Percentiles rank a stretch among this genome's conserved stretches.
Evolutionary conservation across 1,140 invertebrate genomes (phyloP).

Genomic region (Macrosteles quadrilineatus): DNA sequence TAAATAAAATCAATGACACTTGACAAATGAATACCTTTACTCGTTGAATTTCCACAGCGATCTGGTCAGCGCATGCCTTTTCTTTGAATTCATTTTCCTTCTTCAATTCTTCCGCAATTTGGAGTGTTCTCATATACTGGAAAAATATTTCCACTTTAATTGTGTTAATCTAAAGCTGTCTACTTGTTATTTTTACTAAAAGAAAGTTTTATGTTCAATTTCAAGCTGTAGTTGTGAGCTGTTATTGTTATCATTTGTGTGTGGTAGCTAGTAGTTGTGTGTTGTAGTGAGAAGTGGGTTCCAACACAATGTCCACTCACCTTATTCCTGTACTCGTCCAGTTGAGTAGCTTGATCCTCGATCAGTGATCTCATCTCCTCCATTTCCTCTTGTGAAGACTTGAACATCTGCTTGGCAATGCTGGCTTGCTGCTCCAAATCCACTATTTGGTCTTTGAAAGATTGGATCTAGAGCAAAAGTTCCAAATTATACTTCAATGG

Average conservation of each 20-base stretch:
- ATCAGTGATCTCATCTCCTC: constrained; percentile 66
- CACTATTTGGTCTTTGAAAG: constrained; percentile 59
- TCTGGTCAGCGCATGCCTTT: constrained; percentile 75
- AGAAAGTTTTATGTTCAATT: too few species aligned
- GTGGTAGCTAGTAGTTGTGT: too few species aligned
- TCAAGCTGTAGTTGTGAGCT: too few species aligned
- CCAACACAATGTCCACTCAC: constrained; percentile 48
- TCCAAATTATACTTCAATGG: too few species aligned
- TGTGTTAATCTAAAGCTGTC: too few species aligned
- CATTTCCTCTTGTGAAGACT: constrained; percentile 65
- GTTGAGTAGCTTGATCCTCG: constrained; percentile 67
- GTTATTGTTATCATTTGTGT: too few species aligned
- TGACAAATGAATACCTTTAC: constrained; percentile 73
- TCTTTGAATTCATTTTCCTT: constrained; percentile 72
- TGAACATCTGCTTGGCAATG: constrained; percentile 62
- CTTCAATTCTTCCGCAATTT: constrained; percentile 71
- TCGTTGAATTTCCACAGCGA: constrained; percentile 69
- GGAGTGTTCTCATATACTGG: constrained; percentile 67
- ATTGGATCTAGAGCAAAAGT: neutral
- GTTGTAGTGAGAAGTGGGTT: too few species aligned
- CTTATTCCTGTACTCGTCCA: constrained; percentile 74
- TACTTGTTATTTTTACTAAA: too few species aligned
- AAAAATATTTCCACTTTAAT: too few species aligned
- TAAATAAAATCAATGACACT: too few species aligned
- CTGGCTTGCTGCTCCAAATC: constrained; percentile 65